Percentiles rank a stretch among this genome's conserved stretches.
phyloP scores from a whole-genome alignment of 2,888 invertebrate genomes.

The Pseudanteris insignis region DNA sequence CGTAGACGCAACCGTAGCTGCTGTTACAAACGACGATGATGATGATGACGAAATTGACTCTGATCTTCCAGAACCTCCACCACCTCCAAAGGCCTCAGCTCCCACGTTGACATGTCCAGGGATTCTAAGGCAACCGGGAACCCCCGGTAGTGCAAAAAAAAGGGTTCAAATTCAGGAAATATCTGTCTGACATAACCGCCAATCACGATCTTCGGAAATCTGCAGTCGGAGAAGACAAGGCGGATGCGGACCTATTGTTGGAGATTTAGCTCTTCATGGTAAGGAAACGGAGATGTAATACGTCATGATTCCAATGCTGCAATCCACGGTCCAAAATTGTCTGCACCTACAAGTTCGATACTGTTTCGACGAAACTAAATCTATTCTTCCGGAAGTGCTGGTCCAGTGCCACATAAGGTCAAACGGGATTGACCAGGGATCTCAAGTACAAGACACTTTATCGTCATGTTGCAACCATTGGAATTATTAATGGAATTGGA shows the following conservation, averaged over 20 bases:
- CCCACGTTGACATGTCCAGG: conserved; percentile 69
- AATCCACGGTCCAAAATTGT: no score
- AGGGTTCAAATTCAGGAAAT: conserved; percentile 93
- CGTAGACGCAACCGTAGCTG: conserved; percentile 60
- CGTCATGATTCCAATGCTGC: background rate
- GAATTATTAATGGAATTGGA: conserved; percentile 58
- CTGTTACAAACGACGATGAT: conserved; percentile 65
- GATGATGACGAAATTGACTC: conserved; percentile 67
- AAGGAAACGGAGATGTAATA: conserved; percentile 30
- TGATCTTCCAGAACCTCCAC: conserved; percentile 73
- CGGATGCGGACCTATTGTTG: conserved; percentile 13
- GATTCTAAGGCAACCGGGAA: conserved; percentile 74
- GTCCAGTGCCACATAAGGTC: conserved; percentile 23
- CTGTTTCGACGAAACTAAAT: conserved; percentile 11
- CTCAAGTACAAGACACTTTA: conserved; percentile 38
- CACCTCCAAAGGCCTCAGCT: conserved; percentile 71
- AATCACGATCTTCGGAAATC: conserved; percentile 37
- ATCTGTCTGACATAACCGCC: conserved; percentile 75
- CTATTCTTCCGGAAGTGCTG: conserved; percentile 28
- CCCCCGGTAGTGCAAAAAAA: conserved; percentile 84
- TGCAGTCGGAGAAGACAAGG: conserved; percentile 25
- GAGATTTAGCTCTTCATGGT: conserved; percentile 13
- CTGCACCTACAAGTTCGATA: conserved; percentile 37
- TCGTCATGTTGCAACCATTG: conserved; percentile 49
- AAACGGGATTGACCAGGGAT: conserved; percentile 45